These are phyloP conservation scores for Pelobates cultripes DNA, from an alignment of 2,797 vertebrate species.

Conservation along the genomic window DNA sequence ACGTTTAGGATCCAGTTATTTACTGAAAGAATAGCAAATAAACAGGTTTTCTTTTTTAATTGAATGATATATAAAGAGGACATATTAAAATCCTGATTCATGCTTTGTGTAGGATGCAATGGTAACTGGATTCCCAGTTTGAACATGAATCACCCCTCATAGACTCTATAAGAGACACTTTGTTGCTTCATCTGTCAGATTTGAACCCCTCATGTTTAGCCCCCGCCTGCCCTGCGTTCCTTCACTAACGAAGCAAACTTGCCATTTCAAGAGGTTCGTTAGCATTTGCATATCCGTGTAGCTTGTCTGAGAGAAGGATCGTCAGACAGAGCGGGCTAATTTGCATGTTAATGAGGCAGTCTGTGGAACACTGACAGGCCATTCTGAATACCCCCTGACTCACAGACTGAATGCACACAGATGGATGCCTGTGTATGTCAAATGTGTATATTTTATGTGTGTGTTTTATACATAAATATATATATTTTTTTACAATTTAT, in stretches of 20 bases:
- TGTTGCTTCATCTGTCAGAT: slow-evolving; percentile 40
- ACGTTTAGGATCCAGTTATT: not conserved
- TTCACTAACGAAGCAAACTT: slow-evolving; percentile 60
- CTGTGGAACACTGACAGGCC: slow-evolving; percentile 55
- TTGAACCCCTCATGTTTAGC: slow-evolving; percentile 49
- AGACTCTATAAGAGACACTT: slow-evolving; percentile 37
- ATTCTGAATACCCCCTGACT: slow-evolving; percentile 7
- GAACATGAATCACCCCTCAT: slow-evolving; percentile 28
- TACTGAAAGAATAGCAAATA: not conserved
- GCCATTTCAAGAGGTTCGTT: slow-evolving; percentile 70
- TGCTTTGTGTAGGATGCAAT: slow-evolving; percentile 17
- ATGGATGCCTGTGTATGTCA: slow-evolving; percentile 60
- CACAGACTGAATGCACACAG: not conserved
- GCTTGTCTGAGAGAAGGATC: slow-evolving; percentile 63
- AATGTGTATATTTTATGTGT: slow-evolving; percentile 49
- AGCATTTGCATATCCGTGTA: slow-evolving; percentile 67
- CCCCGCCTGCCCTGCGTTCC: slow-evolving; percentile 50
- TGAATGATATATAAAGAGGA: not conserved
- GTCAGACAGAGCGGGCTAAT: slow-evolving; percentile 80
- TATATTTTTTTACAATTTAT: slow-evolving; percentile 43
- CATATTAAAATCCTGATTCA: slow-evolving; percentile 8
- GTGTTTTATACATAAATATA: slow-evolving; percentile 48
- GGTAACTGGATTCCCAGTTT: slow-evolving; percentile 23
- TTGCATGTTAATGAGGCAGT: slow-evolving; percentile 83
- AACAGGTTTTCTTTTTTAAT: not conserved